Percentiles rank a stretch among this genome's conserved stretches.
Conservation (phyloP, 2,797 vertebrate species). For the Ara ararauna region DNA sequence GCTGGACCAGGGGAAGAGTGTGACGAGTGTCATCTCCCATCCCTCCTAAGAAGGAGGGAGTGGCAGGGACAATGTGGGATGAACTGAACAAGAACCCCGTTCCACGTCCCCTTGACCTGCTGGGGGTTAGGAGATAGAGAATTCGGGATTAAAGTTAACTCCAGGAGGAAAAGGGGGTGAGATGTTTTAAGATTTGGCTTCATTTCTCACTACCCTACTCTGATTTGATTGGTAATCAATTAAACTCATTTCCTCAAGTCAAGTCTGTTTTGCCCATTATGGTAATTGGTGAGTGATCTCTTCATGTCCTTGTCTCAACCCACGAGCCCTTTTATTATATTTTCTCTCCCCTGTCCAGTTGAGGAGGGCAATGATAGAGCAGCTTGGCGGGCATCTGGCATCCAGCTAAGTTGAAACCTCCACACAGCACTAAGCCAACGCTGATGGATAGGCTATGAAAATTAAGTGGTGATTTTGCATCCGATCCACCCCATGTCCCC, state of each 20-base stretch:
- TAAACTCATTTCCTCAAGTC: not conserved
- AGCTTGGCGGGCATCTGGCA: not conserved
- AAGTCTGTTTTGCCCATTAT: not conserved
- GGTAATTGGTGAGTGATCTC: not conserved
- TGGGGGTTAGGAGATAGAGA: not conserved
- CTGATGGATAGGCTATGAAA: not conserved
- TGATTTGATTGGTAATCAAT: not conserved
- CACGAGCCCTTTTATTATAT: not conserved
- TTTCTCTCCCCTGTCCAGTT: not conserved
- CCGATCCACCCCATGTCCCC: not conserved
- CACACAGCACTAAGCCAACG: not conserved
- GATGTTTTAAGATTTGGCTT: not conserved
- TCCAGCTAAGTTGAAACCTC: not conserved
- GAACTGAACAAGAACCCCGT: not conserved
- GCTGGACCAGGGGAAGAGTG: not conserved
- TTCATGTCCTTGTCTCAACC: not conserved
- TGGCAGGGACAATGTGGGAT: fast-evolving
- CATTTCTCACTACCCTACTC: not conserved
- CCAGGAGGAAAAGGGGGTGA: not conserved
- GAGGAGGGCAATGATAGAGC: not conserved
- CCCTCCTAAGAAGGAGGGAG: not conserved
- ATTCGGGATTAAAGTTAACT: not conserved
- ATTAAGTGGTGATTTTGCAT: not conserved
- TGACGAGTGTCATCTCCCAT: not conserved
- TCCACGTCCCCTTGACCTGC: not conserved